Evolutionary conservation across 2,888 invertebrate genomes (phyloP).

Genomic region (Quadroppia sp.): DNA sequence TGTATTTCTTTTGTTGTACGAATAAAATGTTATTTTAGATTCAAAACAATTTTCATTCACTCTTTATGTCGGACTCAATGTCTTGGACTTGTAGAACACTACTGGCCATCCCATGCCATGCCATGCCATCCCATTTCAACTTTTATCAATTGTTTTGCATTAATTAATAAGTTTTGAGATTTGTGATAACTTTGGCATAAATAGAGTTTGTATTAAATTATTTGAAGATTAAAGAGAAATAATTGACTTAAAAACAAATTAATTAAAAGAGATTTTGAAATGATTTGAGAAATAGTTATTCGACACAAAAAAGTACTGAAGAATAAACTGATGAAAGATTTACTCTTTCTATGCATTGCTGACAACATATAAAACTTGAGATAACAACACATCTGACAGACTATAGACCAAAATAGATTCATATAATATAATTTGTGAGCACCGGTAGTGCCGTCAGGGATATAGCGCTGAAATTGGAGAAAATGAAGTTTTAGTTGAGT

Average conservation of each 20-base stretch:
- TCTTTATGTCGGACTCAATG: too few species aligned
- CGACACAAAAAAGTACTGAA: not conserved
- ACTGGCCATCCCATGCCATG: too few species aligned
- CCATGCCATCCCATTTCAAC: too few species aligned
- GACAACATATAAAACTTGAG: not conserved
- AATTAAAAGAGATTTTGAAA: not conserved
- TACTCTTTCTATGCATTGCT: not conserved
- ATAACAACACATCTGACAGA: not conserved
- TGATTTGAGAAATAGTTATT: not conserved
- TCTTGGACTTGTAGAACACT: too few species aligned
- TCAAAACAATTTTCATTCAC: too few species aligned
- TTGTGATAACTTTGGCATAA: not conserved
- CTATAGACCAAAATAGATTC: slow-evolving; percentile 21
- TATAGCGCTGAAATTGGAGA: slow-evolving; percentile 7
- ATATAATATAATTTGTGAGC: slow-evolving; percentile 24
- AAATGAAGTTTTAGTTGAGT: slow-evolving; percentile 20
- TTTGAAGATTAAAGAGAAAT: not conserved
- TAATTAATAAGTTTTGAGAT: too few species aligned
- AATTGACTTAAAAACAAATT: slow-evolving; percentile 5
- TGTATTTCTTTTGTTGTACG: slow-evolving; percentile 19
- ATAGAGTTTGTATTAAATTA: not conserved
- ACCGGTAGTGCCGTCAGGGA: slow-evolving; percentile 10
- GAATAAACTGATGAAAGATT: not conserved
- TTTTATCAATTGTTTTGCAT: too few species aligned
- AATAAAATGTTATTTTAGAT: slow-evolving; percentile 9